Evolutionary conservation across 1,140 invertebrate species (phyloP).

Genomic region (Anoplophora glabripennis): DNA sequence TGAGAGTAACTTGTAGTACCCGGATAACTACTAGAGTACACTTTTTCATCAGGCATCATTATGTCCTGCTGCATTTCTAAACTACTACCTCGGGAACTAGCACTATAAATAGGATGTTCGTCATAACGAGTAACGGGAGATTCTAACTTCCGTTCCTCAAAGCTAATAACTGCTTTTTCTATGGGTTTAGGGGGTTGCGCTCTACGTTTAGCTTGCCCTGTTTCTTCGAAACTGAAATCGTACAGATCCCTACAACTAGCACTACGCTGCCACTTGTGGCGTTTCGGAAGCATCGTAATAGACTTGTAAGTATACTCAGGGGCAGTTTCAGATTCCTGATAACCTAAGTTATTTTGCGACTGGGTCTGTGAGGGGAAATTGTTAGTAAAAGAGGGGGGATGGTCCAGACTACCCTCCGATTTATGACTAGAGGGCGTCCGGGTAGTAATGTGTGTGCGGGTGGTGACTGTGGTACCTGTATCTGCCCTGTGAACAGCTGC

Average conservation of each 20-base stretch:
- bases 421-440: slow-evolving; percentile 48
- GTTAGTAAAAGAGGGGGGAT: slow-evolving; percentile 35
- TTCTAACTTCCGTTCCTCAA: slow-evolving; percentile 58
- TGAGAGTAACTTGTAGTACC: slow-evolving; percentile 67
- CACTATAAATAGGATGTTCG: slow-evolving; percentile 60
- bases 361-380: slow-evolving; percentile 45
- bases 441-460: slow-evolving; percentile 42
- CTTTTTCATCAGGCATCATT: slow-evolving; percentile 55
- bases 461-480: slow-evolving; percentile 42
- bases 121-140: slow-evolving; percentile 75
- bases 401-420: slow-evolving; percentile 40
- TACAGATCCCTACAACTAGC: slow-evolving; percentile 76
- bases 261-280: slow-evolving; percentile 68
- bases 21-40: slow-evolving; percentile 82
- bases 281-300: slow-evolving; percentile 45
- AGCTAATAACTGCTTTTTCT: slow-evolving; percentile 33
- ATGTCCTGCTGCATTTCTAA: slow-evolving; percentile 60
- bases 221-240: slow-evolving; percentile 68
- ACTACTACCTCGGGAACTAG: slow-evolving; percentile 56
- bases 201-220: slow-evolving; percentile 59
- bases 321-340: slow-evolving; percentile 30
- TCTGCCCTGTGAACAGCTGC: slow-evolving; percentile 50
- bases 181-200: slow-evolving; percentile 39
- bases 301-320: slow-evolving; percentile 29
- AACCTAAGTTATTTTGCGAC: slow-evolving; percentile 43